Evolutionary conservation across 2,888 invertebrate genomes (phyloP).

Genomic region (Nesidiocoris tenuis): DNA sequence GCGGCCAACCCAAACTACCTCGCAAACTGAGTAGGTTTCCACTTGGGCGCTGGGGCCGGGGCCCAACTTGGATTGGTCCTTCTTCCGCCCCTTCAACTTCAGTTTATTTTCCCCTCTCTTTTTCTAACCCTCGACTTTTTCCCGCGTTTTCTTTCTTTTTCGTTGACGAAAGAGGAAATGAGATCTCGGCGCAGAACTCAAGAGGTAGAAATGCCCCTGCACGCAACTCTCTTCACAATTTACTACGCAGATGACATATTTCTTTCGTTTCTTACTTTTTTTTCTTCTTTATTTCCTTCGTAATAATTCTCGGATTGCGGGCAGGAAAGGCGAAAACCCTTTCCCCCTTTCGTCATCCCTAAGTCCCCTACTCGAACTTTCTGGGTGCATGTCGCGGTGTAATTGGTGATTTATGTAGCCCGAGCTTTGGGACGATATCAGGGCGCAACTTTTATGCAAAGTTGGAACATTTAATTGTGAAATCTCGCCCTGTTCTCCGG

Average conservation of each 20-base stretch:
- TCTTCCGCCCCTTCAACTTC: not conserved
- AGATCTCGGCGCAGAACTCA: not conserved
- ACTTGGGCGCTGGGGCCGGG: not conserved
- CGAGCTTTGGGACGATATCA: not conserved
- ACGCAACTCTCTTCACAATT: slow-evolving; percentile 18
- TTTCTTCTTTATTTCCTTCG: not conserved
- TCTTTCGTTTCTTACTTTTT: not conserved
- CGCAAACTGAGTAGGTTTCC: not conserved
- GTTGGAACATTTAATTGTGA: slow-evolving; percentile 21
- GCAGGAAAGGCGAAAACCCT: not conserved
- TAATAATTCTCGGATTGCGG: not conserved
- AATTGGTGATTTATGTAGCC: slow-evolving; percentile 34
- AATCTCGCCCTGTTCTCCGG: slow-evolving; percentile 7
- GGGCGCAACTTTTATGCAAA: slow-evolving; percentile 19
- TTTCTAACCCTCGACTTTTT: not conserved
- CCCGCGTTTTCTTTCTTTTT: not conserved
- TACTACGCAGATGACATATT: slow-evolving; percentile 5
- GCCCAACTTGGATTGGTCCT: not conserved
- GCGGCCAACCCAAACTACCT: not conserved
- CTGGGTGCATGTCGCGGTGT: slow-evolving; percentile 22
- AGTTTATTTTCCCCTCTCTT: not conserved
- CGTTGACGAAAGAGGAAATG: not conserved
- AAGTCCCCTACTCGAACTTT: slow-evolving; percentile 4
- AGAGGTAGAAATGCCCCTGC: not conserved
- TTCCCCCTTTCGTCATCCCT: not conserved